phyloP scores from a whole-genome alignment of 2,888 invertebrate genomes.

The Endotricha flammealis region DNA sequence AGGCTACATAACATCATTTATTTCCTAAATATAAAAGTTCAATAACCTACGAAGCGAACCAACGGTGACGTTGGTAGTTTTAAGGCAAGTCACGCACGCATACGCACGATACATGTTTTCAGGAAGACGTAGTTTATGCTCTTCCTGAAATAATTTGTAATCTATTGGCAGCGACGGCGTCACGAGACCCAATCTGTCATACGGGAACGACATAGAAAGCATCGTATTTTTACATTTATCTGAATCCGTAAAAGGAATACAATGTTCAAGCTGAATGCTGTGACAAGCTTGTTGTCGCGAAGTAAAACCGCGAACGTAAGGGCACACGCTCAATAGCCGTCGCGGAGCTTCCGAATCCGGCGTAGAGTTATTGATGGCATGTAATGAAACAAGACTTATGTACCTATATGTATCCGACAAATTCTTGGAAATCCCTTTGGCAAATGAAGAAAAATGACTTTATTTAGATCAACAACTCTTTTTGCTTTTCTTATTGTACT shows the following conservation, averaged over 20 bases:
- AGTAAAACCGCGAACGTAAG: conserved; percentile 35
- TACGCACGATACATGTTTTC: not conserved
- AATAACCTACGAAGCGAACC: too few species aligned
- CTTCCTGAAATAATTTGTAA: conserved; percentile 5
- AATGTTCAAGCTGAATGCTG: conserved; percentile 27
- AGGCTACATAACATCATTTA: too few species aligned
- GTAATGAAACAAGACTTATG: conserved; percentile 38
- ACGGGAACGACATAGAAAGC: conserved; percentile 1
- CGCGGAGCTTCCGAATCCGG: conserved; percentile 24
- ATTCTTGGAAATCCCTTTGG: conserved; percentile 20
- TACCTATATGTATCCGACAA: conserved; percentile 29
- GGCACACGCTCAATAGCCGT: conserved; percentile 22
- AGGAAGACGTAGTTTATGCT: not conserved
- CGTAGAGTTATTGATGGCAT: conserved; percentile 39
- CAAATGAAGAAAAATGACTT: conserved; percentile 25
- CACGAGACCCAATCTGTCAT: conserved; percentile 20
- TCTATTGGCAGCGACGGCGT: not conserved
- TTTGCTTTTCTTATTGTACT: too few species aligned
- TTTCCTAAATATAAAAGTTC: too few species aligned
- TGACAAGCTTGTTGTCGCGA: conserved; percentile 35
- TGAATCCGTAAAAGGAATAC: conserved; percentile 29
- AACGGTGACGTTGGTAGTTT: not conserved
- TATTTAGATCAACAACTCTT: conserved; percentile 19
- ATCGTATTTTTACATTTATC: conserved; percentile 7
- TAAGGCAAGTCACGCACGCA: too few species aligned